These are phyloP conservation scores for Neostethus bicornis DNA, from an alignment of 2,797 vertebrate genomes.

Conservation along the genomic window DNA sequence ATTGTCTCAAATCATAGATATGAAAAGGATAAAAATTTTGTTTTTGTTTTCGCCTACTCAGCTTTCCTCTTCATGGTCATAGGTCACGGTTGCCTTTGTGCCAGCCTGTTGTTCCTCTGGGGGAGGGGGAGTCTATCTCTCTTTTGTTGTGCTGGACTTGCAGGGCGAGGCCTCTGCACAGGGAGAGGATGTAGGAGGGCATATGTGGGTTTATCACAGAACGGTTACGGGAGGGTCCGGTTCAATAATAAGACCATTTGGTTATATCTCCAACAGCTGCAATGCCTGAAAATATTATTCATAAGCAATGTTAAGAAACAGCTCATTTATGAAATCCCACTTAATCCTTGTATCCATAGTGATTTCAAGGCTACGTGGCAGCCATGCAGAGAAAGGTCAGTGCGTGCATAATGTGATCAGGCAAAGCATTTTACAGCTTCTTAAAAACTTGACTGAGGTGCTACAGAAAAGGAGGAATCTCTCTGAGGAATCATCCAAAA, in stretches of 20 bases:
- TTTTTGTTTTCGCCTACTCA: conserved; percentile 30
- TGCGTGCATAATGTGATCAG: conserved; percentile 64
- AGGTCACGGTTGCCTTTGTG: conserved; percentile 69
- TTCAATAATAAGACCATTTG: conserved; percentile 66
- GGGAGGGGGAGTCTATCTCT: conserved; percentile 66
- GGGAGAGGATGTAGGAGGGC: conserved; percentile 13
- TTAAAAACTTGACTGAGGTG: conserved; percentile 53
- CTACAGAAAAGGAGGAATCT: conserved; percentile 67
- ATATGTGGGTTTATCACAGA: conserved; percentile 59
- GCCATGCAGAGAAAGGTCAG: conserved; percentile 42
- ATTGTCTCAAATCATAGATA: neutral
- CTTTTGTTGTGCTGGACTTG: conserved; percentile 71
- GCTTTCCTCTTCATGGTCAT: conserved; percentile 60
- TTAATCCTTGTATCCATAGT: conserved; percentile 73
- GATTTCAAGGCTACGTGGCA: conserved; percentile 65
- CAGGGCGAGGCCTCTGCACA: conserved; percentile 65
- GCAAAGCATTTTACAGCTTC: conserved; percentile 67
- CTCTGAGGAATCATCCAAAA: conserved; percentile 62
- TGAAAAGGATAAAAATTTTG: conserved; percentile 36
- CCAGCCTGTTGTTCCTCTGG: conserved; percentile 59
- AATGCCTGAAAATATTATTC: conserved; percentile 70
- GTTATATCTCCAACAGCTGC: conserved; percentile 65
- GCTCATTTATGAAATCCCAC: conserved; percentile 59
- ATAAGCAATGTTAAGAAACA: conserved; percentile 60
- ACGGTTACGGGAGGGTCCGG: conserved; percentile 26